Base-by-base conservation (phyloP, 2,888 invertebrate genomes). In the Polyommatus icarus region DNA sequence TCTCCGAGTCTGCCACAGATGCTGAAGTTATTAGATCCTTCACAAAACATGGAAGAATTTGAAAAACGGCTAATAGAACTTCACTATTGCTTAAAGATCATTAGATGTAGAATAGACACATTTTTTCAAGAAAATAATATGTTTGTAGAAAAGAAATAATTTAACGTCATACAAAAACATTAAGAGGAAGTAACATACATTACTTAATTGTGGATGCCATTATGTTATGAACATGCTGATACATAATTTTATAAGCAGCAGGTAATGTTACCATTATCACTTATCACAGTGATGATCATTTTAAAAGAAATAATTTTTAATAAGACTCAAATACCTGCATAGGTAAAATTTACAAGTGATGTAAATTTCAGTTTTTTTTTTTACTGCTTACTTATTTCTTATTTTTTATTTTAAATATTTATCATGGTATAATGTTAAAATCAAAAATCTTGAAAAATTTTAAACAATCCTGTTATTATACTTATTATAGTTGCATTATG, bases 1-100 rank as follows among this genome's bases (percentile, higher is more conserved):
- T 94, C 95, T 76, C 96, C 96, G 71, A 93, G 94, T 7, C 91
- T 96, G 78, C 93, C 94, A 18, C 95, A 96, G 84, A 84, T 95
- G 32, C 83, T 95, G 79, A 88, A 89, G 82, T 94, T 91, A 79
- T 91, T 94, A 84, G 95, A 88, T 81, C 90, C 88, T 84, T 95
- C 88, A 67, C 84, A 82, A 81, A 86, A 84, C 85, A 85, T 86
- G 80, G 89, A 86, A 86, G 87, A 82, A 85, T 95, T 90, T 86
- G 91, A 82, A 88, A 84, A 82, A 81, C 88, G 83, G 83, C 89
- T 90, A 81, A 86, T 86, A 84, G 85, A 80, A 89, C 95, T 88
- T 80, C 94, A 95, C 80, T 89, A 91, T 76, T 91, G 93, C 82
- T 91, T 97, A 86, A 94, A 95, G 82, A 84, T 88, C 76, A 95